Evolutionary conservation across 2,113 vertebrate species (phyloP).

Genomic region (Cromileptes altivelis): DNA sequence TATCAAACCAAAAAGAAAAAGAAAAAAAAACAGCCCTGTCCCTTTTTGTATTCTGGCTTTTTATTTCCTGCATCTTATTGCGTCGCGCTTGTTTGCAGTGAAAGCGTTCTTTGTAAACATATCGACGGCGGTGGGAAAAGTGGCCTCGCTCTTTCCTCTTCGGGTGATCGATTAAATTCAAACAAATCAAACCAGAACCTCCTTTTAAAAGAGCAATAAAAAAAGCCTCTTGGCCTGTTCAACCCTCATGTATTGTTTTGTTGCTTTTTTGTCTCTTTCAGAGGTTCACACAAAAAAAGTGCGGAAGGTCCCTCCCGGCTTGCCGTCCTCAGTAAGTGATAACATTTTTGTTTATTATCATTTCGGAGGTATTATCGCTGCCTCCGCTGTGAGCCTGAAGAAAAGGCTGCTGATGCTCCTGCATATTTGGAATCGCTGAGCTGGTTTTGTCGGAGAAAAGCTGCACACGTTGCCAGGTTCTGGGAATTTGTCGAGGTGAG

Average conservation of each 20-base stretch:
- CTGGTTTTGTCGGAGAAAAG: slow-evolving; percentile 23
- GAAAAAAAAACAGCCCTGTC: slow-evolving; percentile 13
- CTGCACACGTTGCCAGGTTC: slow-evolving; percentile 24
- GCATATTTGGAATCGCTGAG: slow-evolving; percentile 25
- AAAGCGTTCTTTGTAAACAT: slow-evolving; percentile 54
- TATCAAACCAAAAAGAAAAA: slow-evolving; percentile 17
- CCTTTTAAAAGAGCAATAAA: slow-evolving; percentile 26
- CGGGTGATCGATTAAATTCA: slow-evolving; percentile 47
- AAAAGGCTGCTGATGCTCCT: slow-evolving; percentile 29
- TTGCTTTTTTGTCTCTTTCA: slow-evolving; percentile 79
- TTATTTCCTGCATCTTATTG: slow-evolving; percentile 43
- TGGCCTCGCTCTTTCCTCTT: slow-evolving; percentile 37
- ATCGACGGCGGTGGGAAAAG: slow-evolving; percentile 18
- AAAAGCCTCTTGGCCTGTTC: slow-evolving; percentile 24
- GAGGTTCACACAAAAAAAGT: slow-evolving; percentile 97
- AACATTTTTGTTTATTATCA: slow-evolving; percentile 16
- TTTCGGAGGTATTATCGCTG: neutral
- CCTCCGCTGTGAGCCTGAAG: neutral
- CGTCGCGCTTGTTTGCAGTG: slow-evolving; percentile 45
- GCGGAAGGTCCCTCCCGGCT: slow-evolving; percentile 95
- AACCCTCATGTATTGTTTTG: slow-evolving; percentile 51
- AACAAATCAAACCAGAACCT: slow-evolving; percentile 25
- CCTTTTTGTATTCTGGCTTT: slow-evolving; percentile 36
- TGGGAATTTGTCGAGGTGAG: slow-evolving; percentile 19
- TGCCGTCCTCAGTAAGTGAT: slow-evolving; percentile 97